phyloP scores from a whole-genome alignment of 2,797 vertebrate species.

The Erethizon dorsatum region DNA sequence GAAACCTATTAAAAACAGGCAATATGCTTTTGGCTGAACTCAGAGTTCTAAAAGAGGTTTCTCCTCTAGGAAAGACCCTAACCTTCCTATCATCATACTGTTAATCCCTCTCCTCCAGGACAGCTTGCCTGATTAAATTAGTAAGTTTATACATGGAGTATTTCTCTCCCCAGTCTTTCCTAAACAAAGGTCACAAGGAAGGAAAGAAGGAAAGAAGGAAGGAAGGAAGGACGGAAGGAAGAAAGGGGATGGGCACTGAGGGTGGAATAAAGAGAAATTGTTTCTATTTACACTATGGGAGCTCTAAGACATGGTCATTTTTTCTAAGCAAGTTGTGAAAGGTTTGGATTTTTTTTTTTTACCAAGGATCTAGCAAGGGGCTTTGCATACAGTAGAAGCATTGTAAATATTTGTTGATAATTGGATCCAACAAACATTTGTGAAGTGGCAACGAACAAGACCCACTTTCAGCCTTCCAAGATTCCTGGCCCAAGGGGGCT shows the following conservation, averaged over 20 bases:
- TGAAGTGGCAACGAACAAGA: conserved; percentile 28
- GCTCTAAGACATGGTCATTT: neutral
- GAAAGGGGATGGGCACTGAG: neutral
- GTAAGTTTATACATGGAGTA: neutral
- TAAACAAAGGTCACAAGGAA: neutral
- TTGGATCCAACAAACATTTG: neutral
- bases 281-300: neutral
- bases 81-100: neutral
- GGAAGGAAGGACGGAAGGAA: no score
- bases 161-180: neutral
- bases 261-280: neutral
- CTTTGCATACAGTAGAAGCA: neutral
- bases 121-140: neutral
- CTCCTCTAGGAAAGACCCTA: neutral
- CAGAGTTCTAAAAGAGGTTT: conserved; percentile 40
- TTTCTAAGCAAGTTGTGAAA: neutral
- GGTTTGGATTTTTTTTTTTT: neutral
- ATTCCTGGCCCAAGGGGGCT: neutral
- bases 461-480: conserved; percentile 6
- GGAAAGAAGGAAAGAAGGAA: no score
- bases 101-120: neutral
- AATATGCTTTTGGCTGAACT: neutral
- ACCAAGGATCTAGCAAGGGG: neutral
- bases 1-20: neutral
- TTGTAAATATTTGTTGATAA: conserved; percentile 33